Evolutionary conservation across 2,797 vertebrate genomes (phyloP).

Genomic region (Zenarchopterus dispar): DNA sequence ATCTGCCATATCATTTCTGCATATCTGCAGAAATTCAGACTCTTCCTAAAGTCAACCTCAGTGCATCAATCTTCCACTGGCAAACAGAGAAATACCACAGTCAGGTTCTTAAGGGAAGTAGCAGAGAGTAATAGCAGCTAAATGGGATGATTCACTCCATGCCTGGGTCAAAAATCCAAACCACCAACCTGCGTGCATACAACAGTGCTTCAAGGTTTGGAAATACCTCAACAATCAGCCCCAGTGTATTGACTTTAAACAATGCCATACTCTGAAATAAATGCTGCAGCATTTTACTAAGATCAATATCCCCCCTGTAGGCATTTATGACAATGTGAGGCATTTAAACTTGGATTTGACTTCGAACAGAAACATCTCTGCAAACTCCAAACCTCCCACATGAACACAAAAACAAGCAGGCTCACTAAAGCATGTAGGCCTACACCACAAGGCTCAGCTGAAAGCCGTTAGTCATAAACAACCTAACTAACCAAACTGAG

Average conservation of each 20-base stretch:
- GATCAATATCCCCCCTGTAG: conserved; percentile 59
- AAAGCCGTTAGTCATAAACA: conserved; percentile 40
- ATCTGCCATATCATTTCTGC: no score
- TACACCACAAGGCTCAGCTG: conserved; percentile 11
- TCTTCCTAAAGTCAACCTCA: conserved; percentile 46
- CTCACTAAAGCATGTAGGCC: conserved; percentile 6
- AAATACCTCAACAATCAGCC: conserved; percentile 46
- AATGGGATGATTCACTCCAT: conserved; percentile 56
- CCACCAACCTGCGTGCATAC: conserved; percentile 26
- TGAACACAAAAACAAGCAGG: conserved; percentile 23
- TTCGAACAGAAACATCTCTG: conserved; percentile 31
- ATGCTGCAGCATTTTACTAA: conserved; percentile 26
- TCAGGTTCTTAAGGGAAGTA: conserved; percentile 46
- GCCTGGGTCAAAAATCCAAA: conserved; percentile 45
- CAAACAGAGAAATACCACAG: conserved; percentile 39
- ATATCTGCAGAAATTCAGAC: conserved; percentile 16
- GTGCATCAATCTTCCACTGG: conserved; percentile 44
- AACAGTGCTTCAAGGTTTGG: conserved; percentile 30
- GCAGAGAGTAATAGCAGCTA: conserved; percentile 50
- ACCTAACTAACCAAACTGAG: conserved; percentile 21
- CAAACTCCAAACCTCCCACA: conserved; percentile 47
- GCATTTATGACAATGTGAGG: conserved; percentile 51
- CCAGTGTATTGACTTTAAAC: conserved; percentile 39
- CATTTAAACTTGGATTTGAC: conserved; percentile 65
- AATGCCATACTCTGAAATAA: conserved; percentile 28